phyloP scores from a whole-genome alignment of 2,113 vertebrate genomes.

The Burhinus oedicnemus region DNA sequence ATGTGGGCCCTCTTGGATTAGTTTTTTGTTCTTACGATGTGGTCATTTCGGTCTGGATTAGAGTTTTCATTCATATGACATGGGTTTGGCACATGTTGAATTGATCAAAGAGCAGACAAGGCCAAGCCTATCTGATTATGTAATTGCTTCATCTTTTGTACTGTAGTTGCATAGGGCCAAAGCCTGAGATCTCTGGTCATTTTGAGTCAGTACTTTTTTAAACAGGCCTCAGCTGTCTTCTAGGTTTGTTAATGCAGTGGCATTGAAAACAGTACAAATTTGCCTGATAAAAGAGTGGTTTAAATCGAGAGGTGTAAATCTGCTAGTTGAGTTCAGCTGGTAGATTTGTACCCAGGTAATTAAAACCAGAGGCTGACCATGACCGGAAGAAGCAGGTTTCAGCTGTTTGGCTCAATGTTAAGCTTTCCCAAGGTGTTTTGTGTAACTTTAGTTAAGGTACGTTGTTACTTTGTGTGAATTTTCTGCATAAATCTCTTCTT shows the following conservation, averaged over 20 bases:
- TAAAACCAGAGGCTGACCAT: neutral
- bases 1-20: neutral
- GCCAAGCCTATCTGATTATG: neutral
- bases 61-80: constrained; percentile 10
- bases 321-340: neutral
- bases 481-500: neutral
- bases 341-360: neutral
- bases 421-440: neutral
- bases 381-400: neutral
- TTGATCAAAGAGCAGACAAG: neutral
- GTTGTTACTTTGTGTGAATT: neutral
- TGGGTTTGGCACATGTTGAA: neutral
- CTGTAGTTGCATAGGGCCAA: neutral
- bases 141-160: neutral
- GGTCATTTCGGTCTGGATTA: neutral
- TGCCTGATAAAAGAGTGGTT: neutral
- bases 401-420: neutral
- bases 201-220: neutral
- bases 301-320: neutral
- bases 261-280: neutral
- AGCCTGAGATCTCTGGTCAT: neutral
- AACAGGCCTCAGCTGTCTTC: neutral
- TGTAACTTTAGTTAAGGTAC: neutral
- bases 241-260: neutral
- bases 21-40: neutral